These are phyloP conservation scores for Montifringilla adamsi DNA, from an alignment of 2,113 vertebrate species.

Conservation along the genomic window DNA sequence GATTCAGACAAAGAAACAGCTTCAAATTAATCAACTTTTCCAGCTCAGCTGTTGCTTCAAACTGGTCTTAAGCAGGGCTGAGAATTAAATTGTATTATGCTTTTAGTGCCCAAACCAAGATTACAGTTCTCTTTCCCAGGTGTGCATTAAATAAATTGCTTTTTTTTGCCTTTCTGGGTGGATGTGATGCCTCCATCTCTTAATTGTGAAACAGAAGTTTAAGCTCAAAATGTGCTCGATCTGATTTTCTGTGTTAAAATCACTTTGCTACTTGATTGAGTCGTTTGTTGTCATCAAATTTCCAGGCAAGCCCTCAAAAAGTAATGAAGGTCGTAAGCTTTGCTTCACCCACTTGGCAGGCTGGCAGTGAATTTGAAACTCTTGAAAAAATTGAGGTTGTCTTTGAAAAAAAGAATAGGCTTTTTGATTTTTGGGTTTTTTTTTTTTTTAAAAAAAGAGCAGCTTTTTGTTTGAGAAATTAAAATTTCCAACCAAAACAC, in stretches of 20 bases:
- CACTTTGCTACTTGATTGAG: conserved; percentile 27
- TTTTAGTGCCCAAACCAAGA: conserved; percentile 54
- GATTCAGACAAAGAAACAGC: not conserved
- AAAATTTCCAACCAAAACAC: not conserved
- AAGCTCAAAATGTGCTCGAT: conserved; percentile 7
- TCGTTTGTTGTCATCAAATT: conserved; percentile 20
- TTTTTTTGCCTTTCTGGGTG: conserved; percentile 47
- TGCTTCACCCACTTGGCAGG: not conserved
- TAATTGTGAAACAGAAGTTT: conserved; percentile 60
- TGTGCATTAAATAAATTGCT: conserved; percentile 74
- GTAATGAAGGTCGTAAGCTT: not conserved
- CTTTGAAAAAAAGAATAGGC: not conserved
- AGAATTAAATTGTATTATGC: conserved; percentile 70
- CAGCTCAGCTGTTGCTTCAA: conserved; percentile 4
- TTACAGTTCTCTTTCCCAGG: conserved; percentile 66
- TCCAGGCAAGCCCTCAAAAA: not conserved
- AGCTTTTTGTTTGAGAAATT: not conserved
- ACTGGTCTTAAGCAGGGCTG: conserved; percentile 55
- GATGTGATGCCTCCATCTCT: conserved; percentile 49
- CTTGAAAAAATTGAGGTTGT: not conserved
- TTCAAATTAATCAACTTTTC: conserved; percentile 58
- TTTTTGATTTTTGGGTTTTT: not conserved
- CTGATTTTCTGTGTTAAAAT: conserved; percentile 10
- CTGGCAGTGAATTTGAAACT: not conserved
- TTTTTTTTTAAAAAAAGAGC: not conserved